Percentiles rank a stretch among this genome's conserved stretches.
Conservation (phyloP, 2,888 invertebrate species). For the Ceratothoa steindachneri region DNA sequence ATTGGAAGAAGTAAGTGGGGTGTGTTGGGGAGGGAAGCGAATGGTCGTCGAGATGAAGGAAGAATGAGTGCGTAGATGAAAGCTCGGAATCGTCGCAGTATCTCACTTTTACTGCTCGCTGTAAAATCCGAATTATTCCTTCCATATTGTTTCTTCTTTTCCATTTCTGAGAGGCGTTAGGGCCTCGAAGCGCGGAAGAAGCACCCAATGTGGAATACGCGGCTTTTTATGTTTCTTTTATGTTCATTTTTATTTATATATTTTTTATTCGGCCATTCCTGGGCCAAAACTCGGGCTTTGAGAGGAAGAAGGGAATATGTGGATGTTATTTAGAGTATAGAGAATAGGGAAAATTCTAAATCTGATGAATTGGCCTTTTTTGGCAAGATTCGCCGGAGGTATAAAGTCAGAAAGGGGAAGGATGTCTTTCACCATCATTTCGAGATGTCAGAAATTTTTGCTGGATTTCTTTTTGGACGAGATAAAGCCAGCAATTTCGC, state of each 20-base stretch:
- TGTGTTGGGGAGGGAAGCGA: too few species aligned
- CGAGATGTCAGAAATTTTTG: slow-evolving; percentile 9
- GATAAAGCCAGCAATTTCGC: not conserved
- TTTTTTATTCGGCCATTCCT: not conserved
- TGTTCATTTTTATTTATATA: not conserved
- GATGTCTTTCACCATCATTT: too few species aligned
- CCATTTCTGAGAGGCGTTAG: too few species aligned
- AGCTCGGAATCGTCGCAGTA: not conserved
- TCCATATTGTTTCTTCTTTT: slow-evolving; percentile 3
- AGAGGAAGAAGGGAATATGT: too few species aligned
- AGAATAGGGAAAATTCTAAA: not conserved
- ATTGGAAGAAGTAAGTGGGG: too few species aligned
- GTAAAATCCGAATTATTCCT: slow-evolving; percentile 11
- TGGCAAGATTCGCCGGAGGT: not conserved
- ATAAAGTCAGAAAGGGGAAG: too few species aligned
- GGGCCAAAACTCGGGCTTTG: too few species aligned
- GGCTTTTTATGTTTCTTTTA: not conserved
- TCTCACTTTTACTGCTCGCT: slow-evolving; percentile 10
- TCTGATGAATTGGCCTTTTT: not conserved
- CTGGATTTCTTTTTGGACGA: not conserved
- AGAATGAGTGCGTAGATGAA: not conserved
- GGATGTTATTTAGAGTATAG: not conserved
- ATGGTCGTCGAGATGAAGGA: too few species aligned
- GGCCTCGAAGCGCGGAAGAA: too few species aligned
- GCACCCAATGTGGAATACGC: not conserved